Evolutionary conservation across 1,140 invertebrate species (phyloP).

Genomic region (Bathynomus jamesi): DNA sequence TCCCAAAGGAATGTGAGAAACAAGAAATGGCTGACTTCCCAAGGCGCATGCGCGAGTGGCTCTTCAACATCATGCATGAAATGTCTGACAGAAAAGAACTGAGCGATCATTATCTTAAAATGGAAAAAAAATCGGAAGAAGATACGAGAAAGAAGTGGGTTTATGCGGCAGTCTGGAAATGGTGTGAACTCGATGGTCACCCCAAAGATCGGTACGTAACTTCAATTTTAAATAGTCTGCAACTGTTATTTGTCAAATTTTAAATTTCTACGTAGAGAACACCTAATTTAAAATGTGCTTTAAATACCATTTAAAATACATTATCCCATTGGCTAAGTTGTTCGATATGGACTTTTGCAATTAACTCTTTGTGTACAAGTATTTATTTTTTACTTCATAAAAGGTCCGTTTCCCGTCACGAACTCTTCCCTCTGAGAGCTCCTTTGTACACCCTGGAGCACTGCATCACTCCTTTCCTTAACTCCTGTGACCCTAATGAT

Average conservation of each 20-base stretch:
- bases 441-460: conserved; percentile 89
- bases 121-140: conserved; percentile 11
- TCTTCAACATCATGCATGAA: conserved; percentile 93
- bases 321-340: not conserved
- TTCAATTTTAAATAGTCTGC: not conserved
- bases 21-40: conserved; percentile 86
- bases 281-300: not conserved
- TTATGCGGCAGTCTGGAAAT: conserved; percentile 18
- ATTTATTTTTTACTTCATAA: conserved; percentile 41
- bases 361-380: no score
- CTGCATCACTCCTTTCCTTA: conserved; percentile 87
- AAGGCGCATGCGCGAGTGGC: conserved; percentile 89
- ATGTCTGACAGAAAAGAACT: conserved; percentile 81
- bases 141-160: conserved; percentile 11
- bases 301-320: not conserved
- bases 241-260: not conserved
- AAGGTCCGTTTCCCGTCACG: conserved; percentile 74
- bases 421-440: conserved; percentile 87
- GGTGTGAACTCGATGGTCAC: conserved; percentile 16
- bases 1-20: conserved; percentile 58
- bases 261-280: not conserved
- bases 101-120: conserved; percentile 56
- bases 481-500: conserved; percentile 73
- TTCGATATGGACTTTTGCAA: not conserved
- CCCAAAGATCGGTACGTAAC: conserved; percentile 13